Conservation (phyloP, 2,888 invertebrate genomes). For the Mythimna lalbum region DNA sequence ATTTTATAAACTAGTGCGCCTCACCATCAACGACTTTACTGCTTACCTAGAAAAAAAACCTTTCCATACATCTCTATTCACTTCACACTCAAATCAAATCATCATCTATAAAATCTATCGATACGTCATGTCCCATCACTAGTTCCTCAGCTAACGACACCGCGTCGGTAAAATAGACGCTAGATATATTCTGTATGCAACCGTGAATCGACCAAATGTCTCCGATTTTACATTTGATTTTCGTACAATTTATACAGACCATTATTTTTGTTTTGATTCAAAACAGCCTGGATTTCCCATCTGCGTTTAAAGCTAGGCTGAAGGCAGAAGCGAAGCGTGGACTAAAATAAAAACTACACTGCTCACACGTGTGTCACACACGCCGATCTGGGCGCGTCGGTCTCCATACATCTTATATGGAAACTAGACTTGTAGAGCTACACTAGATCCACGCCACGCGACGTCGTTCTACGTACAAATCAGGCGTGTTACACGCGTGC, state of each 20-base stretch:
- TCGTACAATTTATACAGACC: conserved; percentile 36
- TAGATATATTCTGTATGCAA: conserved; percentile 63
- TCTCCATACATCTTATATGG: too few relatives aligned
- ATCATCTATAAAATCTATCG: conserved; percentile 42
- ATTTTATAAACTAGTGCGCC: too few relatives aligned
- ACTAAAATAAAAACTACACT: too few relatives aligned
- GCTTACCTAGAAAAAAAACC: not conserved
- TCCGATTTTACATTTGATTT: conserved; percentile 50
- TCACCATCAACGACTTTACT: too few relatives aligned
- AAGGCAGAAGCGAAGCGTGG: too few relatives aligned
- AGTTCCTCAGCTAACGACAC: conserved; percentile 57
- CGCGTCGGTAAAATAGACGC: conserved; percentile 60
- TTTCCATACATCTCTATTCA: not conserved
- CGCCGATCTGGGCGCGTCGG: too few relatives aligned
- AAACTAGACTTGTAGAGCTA: too few relatives aligned
- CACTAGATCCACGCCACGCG: too few relatives aligned
- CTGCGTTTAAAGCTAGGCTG: not conserved
- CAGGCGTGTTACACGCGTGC: too few relatives aligned
- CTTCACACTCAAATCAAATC: not conserved
- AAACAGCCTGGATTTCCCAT: not conserved
- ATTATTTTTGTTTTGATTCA: conserved; percentile 19
- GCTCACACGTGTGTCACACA: too few relatives aligned
- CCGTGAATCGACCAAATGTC: conserved; percentile 55
- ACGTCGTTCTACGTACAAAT: too few relatives aligned
- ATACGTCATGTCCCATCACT: conserved; percentile 55